Evolutionary conservation across 2,888 invertebrate species (phyloP), one percentile per base, ranked within the genome.

Genomic region (Eustalomyia histrio): DNA sequence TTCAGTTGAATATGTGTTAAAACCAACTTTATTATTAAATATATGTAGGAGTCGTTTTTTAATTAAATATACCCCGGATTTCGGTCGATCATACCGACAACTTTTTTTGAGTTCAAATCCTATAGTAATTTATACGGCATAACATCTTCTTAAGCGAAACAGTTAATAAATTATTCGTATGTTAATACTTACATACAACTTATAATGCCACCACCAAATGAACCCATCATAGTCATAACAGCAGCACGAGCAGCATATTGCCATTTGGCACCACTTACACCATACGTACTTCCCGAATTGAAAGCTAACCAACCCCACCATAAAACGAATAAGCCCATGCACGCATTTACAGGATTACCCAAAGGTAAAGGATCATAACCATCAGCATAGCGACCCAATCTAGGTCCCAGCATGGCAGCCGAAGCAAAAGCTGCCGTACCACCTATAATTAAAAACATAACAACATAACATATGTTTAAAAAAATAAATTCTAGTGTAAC

Each of bases 231-330:
- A 0, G 97, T 97, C 92, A 95, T 95, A 0, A 97, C 96, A 0
- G 97, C 96, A 0, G 97, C 97, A 58, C 96, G 92, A 0, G 97
- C 97, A 0, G 97, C 97, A 87, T 96, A 97, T 88, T 97, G 95
- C 97, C 97, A 98, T 89, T 96, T 96, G 6, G 94, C 93, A 0
- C 96, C 96, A 82, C 95, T 90, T 1, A 91, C 94, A 73, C 95
- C 95, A 86, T 95, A 95, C 63, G 95, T 95, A 84, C 96, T 97
- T 14, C 98, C 98, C 65, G 97, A 97, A 90, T 97, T 97, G 88
- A 98, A 98, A 0, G 97, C 97, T 69, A 98, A 91, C 98, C 98
- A 98, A 0, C 98, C 98, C 98, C 98, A 98, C 97, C 97, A 97
- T 0, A 97, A 91, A 50, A 97, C 97, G 87, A 97, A 97, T 12